Base-by-base conservation (phyloP, 2,797 vertebrate species). In the Sebastes taczanowskii region DNA sequence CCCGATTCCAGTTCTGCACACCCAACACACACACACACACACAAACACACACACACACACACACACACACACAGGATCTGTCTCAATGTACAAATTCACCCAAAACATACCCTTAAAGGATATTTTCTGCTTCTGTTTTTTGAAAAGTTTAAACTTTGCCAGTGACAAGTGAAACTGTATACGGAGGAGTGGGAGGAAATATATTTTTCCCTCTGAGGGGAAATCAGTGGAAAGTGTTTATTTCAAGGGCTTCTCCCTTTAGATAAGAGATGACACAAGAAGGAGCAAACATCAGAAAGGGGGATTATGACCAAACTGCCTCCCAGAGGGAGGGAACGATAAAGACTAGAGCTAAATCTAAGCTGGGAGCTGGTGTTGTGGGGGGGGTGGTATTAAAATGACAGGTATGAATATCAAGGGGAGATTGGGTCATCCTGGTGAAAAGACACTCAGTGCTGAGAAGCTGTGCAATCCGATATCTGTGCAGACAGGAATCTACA, bases 211-310 rank as follows among this genome's bases (percentile, higher is more conserved):
- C 34, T 53, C 71, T 9, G 60, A 78, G 66, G 78, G 64, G n/a
- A 82, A 87, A 87, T 86, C 81, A 35, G 81, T 62, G 77, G 75
- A 84, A 87, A 92, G 75, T 86, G 78, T 89, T 92, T 91, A 89
- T 88, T 88, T 91, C 86, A 89, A 89, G 84, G 68, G 80, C 77
- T 88, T 85, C 61, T 74, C 55, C 58, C 72, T 70, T 58, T 11
- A 78, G 89, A 88, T 88, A 92, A 87, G 77, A 80, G 71, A 89
- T 82, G 81, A 84, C 81, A 90, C 64, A 32, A 83, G 84, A 80
- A 82, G 72, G 68, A 78, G 84, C 64, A 80, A 80, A 90, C 81
- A 87, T 88, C 81, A 85, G 83, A 84, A 83, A 72, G 53, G 42
- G 78, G 83, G 84, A 89, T 89, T 84, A 89, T 72, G 78, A 85